Conservation (phyloP, 2,797 vertebrate species). For the Hippoglossus hippoglossus region DNA sequence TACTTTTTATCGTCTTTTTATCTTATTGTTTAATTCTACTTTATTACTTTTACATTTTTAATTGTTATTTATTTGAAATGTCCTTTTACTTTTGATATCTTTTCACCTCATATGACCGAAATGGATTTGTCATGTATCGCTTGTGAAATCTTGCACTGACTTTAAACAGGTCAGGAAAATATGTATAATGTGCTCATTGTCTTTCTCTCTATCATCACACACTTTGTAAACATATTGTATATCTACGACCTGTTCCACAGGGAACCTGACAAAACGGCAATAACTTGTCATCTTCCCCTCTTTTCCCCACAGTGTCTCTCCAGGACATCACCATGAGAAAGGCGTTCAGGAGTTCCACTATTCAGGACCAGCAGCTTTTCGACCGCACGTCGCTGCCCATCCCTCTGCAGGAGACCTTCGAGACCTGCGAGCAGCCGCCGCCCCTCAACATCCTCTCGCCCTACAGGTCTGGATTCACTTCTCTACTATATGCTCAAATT, state of each 20-base stretch:
- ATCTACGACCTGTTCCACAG: not conserved
- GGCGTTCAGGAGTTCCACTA: constrained; percentile 96
- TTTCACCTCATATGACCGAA: no score
- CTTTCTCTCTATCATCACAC: no score
- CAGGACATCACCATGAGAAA: constrained; percentile 99
- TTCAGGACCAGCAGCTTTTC: constrained; percentile 98
- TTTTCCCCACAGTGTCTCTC: constrained; percentile 88
- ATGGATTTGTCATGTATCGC: no score
- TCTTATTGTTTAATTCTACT: no score
- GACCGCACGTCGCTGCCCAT: constrained; percentile 94
- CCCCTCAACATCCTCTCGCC: constrained; percentile 97
- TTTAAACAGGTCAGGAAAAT: no score
- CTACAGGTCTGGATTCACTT: constrained; percentile 89
- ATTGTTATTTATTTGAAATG: not conserved
- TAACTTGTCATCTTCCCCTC: not conserved
- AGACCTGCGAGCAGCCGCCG: constrained; percentile 95
- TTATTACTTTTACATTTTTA: no score
- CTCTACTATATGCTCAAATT: not conserved
- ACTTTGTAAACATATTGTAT: no score
- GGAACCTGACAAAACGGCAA: not conserved
- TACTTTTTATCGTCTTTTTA: no score
- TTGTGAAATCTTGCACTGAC: no score
- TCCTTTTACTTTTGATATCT: not conserved
- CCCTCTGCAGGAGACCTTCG: constrained; percentile 94
- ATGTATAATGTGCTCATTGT: no score